phyloP scores from a whole-genome alignment of 2,888 invertebrate species.

The Helobdella robusta region DNA sequence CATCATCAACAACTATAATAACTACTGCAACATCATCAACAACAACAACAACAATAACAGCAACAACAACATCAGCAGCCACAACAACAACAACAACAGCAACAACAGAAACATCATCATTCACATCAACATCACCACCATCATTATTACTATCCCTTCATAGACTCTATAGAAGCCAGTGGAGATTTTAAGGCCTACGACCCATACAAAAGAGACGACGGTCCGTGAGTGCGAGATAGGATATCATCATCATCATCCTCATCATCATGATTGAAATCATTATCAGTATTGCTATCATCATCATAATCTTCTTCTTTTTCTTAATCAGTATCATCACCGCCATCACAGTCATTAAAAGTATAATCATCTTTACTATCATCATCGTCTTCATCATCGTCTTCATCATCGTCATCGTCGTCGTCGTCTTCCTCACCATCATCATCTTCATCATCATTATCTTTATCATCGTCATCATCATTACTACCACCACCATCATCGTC shows the following conservation, averaged over 20 bases:
- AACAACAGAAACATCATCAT: too few relatives aligned
- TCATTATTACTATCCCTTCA: too few relatives aligned
- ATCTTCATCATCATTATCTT: constrained; percentile 19
- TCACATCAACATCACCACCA: too few relatives aligned
- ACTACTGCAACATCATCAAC: too few relatives aligned
- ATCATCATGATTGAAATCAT: neutral
- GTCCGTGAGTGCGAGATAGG: too few relatives aligned
- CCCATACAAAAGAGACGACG: too few relatives aligned
- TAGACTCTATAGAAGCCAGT: too few relatives aligned
- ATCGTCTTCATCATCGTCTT: neutral
- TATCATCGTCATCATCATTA: constrained; percentile 16
- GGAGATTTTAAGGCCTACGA: too few relatives aligned
- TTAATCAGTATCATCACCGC: constrained; percentile 14
- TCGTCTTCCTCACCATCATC: neutral
- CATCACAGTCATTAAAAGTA: neutral
- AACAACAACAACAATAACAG: too few relatives aligned
- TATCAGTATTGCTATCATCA: constrained; percentile 1
- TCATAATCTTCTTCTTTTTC: neutral
- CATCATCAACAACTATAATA: too few relatives aligned
- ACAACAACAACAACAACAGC: too few relatives aligned
- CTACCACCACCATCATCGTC: constrained; percentile 21
- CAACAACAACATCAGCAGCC: too few relatives aligned
- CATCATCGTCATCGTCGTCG: constrained; percentile 7
- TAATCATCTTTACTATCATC: neutral
- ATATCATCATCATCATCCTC: neutral